Conservation (phyloP, 2,888 invertebrate genomes). For the Folsomia candida region DNA sequence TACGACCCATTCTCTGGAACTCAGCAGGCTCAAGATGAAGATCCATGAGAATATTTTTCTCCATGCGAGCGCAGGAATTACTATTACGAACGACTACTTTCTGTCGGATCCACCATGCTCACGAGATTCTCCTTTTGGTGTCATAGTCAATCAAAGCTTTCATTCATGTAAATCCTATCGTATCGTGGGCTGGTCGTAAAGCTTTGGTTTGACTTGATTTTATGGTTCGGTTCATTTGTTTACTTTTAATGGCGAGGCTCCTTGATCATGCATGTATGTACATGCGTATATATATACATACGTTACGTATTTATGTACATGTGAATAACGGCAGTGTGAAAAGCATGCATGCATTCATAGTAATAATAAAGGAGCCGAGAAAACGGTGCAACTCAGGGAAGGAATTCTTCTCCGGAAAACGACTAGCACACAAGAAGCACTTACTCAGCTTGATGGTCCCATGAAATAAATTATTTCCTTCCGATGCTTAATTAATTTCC, state of each 20-base stretch:
- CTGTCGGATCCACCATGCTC: no score
- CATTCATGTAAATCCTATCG: background rate
- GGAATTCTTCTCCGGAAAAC: no score
- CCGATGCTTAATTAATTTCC: background rate
- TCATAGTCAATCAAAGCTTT: slow-evolving; percentile 5
- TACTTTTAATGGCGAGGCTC: background rate
- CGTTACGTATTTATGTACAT: no score
- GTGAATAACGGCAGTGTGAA: background rate
- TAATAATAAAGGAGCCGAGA: no score
- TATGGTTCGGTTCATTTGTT: background rate
- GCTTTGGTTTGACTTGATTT: background rate
- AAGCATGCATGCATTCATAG: no score
- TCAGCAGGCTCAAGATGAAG: no score
- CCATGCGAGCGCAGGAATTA: no score
- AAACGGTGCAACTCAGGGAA: no score
- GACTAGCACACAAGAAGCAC: background rate
- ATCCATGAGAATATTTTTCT: no score
- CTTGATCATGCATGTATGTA: no score
- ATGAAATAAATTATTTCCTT: background rate
- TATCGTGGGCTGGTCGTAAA: background rate
- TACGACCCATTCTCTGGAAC: background rate
- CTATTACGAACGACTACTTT: no score
- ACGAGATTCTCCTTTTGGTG: background rate
- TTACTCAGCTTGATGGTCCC: background rate
- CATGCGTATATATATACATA: no score